A percentile compares a stretch with the other conserved stretches of the same genome.
These are phyloP conservation scores for Butorides virescens DNA, from an alignment of 2,113 vertebrate genomes.

Conservation along the genomic window DNA sequence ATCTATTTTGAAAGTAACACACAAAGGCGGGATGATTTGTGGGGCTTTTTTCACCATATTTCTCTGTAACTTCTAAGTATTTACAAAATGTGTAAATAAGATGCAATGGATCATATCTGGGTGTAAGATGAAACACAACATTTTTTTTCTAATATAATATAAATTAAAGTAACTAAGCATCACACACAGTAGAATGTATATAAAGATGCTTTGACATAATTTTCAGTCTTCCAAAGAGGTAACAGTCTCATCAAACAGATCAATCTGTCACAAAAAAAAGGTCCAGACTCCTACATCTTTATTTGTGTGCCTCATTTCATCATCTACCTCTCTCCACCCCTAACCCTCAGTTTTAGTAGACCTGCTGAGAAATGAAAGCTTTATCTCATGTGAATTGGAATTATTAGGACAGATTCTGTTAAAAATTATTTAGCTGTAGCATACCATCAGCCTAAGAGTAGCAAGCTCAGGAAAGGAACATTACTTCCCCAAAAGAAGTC, in stretches of 20 bases:
- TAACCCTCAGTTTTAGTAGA: not conserved
- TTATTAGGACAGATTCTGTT: not conserved
- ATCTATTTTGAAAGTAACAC: not conserved
- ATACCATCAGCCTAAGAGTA: not conserved
- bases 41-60: not conserved
- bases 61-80: not conserved
- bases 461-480: not conserved
- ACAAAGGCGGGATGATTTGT: not conserved
- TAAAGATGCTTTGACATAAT: not conserved
- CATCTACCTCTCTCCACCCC: fast-evolving
- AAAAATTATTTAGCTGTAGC: not conserved
- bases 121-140: not conserved
- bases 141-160: not conserved
- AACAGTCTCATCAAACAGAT: not conserved
- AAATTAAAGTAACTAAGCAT: not conserved
- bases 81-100: not conserved
- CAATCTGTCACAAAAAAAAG: not conserved
- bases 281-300: not conserved
- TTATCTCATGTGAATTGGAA: not conserved
- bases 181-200: not conserved
- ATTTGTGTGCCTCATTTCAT: not conserved
- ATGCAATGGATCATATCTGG: not conserved
- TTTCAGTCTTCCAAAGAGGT: not conserved
- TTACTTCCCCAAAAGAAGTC: fast-evolving
- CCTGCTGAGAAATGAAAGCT: not conserved